These are phyloP conservation scores for Neoniphon sammara DNA, from an alignment of 2,797 vertebrate species.

Conservation along the genomic window DNA sequence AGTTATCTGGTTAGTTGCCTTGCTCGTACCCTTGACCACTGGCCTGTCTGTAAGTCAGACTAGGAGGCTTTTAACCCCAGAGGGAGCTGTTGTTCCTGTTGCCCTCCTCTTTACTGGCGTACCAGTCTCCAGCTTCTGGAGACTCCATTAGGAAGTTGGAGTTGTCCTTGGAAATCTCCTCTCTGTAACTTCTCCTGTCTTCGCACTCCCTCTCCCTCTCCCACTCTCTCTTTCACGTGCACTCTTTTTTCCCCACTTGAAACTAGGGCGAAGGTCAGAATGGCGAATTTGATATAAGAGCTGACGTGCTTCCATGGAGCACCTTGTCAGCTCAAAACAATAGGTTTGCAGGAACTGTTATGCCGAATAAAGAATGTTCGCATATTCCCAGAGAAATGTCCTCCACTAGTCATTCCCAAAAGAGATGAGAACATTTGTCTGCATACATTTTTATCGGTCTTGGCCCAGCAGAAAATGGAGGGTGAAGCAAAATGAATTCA, in stretches of 20 bases:
- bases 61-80: constrained; percentile 61
- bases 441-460: constrained; percentile 75
- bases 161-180: constrained; percentile 85
- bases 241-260: constrained; percentile 62
- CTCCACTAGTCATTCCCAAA: constrained; percentile 78
- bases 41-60: constrained; percentile 30
- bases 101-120: constrained; percentile 59
- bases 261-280: constrained; percentile 85
- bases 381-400: constrained; percentile 81
- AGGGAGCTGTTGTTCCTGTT: constrained; percentile 67
- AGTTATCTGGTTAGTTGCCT: constrained; percentile 30
- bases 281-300: constrained; percentile 85
- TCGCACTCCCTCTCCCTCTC: constrained; percentile 54
- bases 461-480: constrained; percentile 68
- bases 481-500: constrained; percentile 75
- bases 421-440: constrained; percentile 82
- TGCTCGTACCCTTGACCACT: constrained; percentile 52
- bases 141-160: constrained; percentile 82
- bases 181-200: constrained; percentile 75
- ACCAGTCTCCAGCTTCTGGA: constrained; percentile 70
- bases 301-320: constrained; percentile 78
- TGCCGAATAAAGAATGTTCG: constrained; percentile 76
- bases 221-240: constrained; percentile 51
- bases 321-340: constrained; percentile 86
- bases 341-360: constrained; percentile 80